phyloP scores from a whole-genome alignment of 1,140 invertebrate species.

The Dryas iulia region DNA sequence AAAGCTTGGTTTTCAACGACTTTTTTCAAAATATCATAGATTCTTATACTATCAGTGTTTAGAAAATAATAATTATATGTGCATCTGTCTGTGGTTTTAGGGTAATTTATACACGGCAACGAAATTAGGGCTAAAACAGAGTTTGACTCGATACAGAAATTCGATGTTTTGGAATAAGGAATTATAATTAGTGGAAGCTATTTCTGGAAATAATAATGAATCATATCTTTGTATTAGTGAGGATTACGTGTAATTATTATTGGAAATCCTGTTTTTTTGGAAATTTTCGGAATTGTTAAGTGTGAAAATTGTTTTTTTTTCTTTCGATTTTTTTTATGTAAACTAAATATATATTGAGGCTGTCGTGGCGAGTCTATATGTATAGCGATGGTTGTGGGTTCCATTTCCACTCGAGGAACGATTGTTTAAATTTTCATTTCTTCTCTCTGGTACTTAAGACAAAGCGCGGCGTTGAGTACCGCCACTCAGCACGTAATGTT shows the following conservation, averaged over 20 bases:
- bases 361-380: no score
- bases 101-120: slow-evolving; percentile 12
- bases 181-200: neutral
- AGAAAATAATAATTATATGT: neutral
- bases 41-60: neutral
- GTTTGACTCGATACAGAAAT: slow-evolving; percentile 1
- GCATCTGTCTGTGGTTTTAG: slow-evolving; percentile 11
- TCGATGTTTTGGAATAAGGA: neutral
- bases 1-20: neutral
- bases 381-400: no score
- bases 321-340: no score
- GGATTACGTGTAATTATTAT: neutral
- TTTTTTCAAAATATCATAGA: neutral
- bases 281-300: no score
- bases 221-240: neutral
- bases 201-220: neutral
- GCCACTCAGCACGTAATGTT: no score
- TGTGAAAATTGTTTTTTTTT: no score
- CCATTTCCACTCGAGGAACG: no score
- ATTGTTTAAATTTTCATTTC: no score
- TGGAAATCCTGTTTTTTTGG: no score
- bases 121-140: slow-evolving; percentile 12
- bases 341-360: no score
- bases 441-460: no score
- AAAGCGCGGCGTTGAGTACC: no score